These are phyloP conservation scores for Melanogrammus aeglefinus DNA, from an alignment of 2,797 vertebrate species.

Conservation along the genomic window DNA sequence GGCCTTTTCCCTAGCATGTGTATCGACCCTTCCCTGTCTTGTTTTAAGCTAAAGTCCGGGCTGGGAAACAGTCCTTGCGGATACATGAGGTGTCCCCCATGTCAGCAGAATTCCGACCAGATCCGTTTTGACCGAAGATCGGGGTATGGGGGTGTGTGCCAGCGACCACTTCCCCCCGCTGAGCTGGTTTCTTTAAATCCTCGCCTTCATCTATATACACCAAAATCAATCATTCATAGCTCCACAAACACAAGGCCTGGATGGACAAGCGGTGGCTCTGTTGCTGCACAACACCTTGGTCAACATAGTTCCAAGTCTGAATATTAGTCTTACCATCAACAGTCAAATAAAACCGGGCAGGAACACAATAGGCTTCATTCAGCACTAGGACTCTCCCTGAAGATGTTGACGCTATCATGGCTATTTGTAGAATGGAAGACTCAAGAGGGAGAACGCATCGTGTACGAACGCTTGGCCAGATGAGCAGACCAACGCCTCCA, in stretches of 20 bases:
- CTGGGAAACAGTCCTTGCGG: constrained; percentile 15
- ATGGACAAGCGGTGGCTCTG: neutral
- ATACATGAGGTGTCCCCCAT: neutral
- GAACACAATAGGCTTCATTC: constrained; percentile 53
- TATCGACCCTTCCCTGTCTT: constrained; percentile 46
- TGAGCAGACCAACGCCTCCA: constrained; percentile 38
- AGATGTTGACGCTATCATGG: constrained; percentile 59
- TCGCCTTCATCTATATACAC: neutral
- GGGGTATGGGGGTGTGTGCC: constrained; percentile 36
- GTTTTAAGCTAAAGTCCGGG: constrained; percentile 25
- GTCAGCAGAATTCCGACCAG: constrained; percentile 21
- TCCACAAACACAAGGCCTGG: neutral
- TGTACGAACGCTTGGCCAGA: constrained; percentile 47
- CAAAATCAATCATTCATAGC: neutral
- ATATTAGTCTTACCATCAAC: neutral
- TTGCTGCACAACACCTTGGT: neutral
- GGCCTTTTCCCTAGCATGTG: constrained; percentile 43
- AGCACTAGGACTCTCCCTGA: constrained; percentile 55
- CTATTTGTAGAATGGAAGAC: constrained; percentile 64
- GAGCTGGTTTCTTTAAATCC: neutral
- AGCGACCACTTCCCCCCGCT: neutral
- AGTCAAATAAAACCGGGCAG: neutral
- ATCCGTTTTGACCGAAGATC: constrained; percentile 32
- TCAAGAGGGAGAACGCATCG: constrained; percentile 38
- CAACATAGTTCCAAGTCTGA: neutral